These are phyloP conservation scores for Luperina nickerlii DNA, from an alignment of 2,888 invertebrate species.

Conservation along the genomic window DNA sequence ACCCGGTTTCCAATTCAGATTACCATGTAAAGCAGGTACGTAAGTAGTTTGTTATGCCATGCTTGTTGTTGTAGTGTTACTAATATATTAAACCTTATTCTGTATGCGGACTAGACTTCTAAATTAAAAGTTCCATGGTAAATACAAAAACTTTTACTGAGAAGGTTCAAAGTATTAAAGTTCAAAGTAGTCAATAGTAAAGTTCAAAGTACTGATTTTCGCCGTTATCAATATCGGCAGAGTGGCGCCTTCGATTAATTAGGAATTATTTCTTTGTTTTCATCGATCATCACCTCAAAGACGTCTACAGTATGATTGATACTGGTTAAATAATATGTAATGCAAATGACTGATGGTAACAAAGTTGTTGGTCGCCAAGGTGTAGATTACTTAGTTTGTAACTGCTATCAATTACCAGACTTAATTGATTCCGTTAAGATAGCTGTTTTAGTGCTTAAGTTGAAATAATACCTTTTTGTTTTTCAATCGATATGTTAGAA, in stretches of 20 bases:
- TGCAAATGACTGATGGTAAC: constrained; percentile 44
- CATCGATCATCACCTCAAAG: constrained; percentile 65
- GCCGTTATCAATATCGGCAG: constrained; percentile 36
- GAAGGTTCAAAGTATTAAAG: constrained; percentile 3
- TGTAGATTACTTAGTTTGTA: constrained; percentile 26
- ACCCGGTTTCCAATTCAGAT: constrained; percentile 65
- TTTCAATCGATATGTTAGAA: neutral
- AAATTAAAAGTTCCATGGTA: constrained; percentile 18
- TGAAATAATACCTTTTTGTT: neutral
- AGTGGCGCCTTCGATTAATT: constrained; percentile 54
- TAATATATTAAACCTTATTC: constrained; percentile 5
- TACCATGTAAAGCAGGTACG: constrained; percentile 58
- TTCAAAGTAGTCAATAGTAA: neutral
- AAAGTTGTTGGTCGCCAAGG: constrained; percentile 29
- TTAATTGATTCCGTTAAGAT: constrained; percentile 3
- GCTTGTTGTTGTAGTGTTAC: constrained; percentile 37
- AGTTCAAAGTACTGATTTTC: constrained; percentile 21
- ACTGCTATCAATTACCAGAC: constrained; percentile 22
- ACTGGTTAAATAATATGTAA: constrained; percentile 57
- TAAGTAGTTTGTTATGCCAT: constrained; percentile 48
- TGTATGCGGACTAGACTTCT: neutral
- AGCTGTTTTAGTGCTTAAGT: constrained; percentile 10
- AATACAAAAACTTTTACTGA: constrained; percentile 25
- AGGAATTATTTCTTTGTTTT: constrained; percentile 59
- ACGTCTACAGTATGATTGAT: constrained; percentile 62